These are phyloP conservation scores for Mizuhopecten yessoensis DNA, from an alignment of 1,140 invertebrate species.

Conservation along the genomic window DNA sequence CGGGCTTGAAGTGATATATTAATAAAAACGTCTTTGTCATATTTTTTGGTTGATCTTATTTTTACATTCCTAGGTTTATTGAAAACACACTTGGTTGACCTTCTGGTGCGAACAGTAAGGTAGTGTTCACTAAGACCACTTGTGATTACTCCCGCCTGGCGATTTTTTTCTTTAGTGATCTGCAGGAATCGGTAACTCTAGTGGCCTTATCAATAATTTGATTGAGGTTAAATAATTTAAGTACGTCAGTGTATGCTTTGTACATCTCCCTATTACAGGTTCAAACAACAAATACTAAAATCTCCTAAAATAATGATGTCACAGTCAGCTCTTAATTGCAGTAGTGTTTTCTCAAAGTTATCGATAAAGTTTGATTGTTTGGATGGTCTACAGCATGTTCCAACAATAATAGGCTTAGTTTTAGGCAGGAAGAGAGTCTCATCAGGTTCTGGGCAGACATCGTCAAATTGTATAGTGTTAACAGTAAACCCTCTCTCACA, in stretches of 20 bases:
- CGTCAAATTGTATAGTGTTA: background rate
- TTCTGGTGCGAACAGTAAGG: conserved; percentile 32
- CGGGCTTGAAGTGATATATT: background rate
- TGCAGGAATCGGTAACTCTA: background rate
- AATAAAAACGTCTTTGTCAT: conserved; percentile 41
- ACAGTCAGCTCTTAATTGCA: conserved; percentile 36
- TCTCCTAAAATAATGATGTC: conserved; percentile 54
- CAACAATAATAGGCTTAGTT: conserved; percentile 53
- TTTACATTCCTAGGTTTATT: conserved; percentile 41
- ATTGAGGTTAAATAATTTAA: conserved; percentile 37
- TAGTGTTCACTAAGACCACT: conserved; percentile 52
- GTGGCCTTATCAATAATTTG: conserved; percentile 44
- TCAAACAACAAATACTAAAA: conserved; percentile 55
- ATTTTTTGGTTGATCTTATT: conserved; percentile 29
- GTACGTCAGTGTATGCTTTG: conserved; percentile 38
- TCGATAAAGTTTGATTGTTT: conserved; percentile 53
- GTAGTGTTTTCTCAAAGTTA: conserved; percentile 44
- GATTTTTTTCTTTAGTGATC: conserved; percentile 47
- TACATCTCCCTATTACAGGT: background rate
- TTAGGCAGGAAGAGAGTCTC: conserved; percentile 48
- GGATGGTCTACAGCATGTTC: conserved; percentile 45
- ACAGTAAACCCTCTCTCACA: conserved; percentile 45
- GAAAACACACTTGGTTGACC: background rate
- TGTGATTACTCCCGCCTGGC: conserved; percentile 29
- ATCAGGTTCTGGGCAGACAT: background rate